Evolutionary conservation across 2,797 vertebrate species (phyloP).

Genomic region (Chelidonichthys spinosus): DNA sequence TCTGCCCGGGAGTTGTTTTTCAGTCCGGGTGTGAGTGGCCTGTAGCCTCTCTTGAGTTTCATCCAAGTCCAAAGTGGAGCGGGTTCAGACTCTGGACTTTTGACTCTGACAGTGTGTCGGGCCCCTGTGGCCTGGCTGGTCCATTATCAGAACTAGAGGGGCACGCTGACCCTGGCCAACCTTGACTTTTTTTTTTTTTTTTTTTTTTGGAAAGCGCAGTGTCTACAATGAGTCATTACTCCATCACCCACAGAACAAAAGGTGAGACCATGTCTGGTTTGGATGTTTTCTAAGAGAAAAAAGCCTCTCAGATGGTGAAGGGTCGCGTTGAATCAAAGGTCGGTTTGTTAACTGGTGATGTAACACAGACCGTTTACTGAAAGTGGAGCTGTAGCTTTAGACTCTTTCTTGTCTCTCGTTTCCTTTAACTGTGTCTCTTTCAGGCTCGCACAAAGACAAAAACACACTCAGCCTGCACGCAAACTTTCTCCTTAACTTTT

Average conservation of each 20-base stretch:
- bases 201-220: conserved; percentile 5
- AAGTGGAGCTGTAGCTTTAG: conserved; percentile 12
- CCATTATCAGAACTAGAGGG: conserved; percentile 68
- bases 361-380: conserved; percentile 13
- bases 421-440: conserved; percentile 31
- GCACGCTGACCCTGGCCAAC: conserved; percentile 64
- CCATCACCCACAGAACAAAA: conserved; percentile 64
- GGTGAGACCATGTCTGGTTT: conserved; percentile 60
- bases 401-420: conserved; percentile 14
- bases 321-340: conserved; percentile 24
- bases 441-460: conserved; percentile 16
- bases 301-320: conserved; percentile 23
- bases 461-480: conserved; percentile 3
- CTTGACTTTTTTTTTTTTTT: conserved; percentile 32
- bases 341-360: conserved; percentile 36
- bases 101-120: conserved; percentile 60
- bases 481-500: conserved; percentile 22
- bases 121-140: conserved; percentile 54
- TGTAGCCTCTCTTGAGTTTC: conserved; percentile 61
- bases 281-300: conserved; percentile 24
- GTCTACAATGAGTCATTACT: conserved; percentile 56
- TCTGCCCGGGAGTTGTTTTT: conserved; percentile 67
- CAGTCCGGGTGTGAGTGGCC: conserved; percentile 57
- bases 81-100: conserved; percentile 72
- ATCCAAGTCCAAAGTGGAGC: conserved; percentile 71